Conservation (phyloP, 2,888 invertebrate genomes). For the Nebria brevicollis region DNA sequence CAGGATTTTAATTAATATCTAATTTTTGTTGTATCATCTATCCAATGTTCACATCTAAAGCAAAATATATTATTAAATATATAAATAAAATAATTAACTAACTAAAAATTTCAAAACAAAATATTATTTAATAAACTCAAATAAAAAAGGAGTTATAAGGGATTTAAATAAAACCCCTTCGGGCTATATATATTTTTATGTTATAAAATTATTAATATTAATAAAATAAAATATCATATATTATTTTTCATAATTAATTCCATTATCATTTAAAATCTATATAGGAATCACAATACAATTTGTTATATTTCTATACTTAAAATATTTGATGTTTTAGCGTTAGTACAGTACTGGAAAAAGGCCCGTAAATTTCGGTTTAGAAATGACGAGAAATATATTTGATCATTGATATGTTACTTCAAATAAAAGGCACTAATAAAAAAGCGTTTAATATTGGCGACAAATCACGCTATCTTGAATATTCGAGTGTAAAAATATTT, state of each 20-base stretch:
- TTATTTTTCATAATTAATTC: slow-evolving; percentile 11
- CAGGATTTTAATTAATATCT: too few relatives aligned
- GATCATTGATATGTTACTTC: too few relatives aligned
- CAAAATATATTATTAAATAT: too few relatives aligned
- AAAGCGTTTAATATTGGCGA: neutral
- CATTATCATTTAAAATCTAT: slow-evolving; percentile 16
- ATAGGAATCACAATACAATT: slow-evolving; percentile 39
- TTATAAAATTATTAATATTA: slow-evolving; percentile 16
- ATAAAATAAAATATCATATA: slow-evolving; percentile 21
- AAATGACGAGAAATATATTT: too few relatives aligned
- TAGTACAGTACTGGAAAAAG: slow-evolving; percentile 11
- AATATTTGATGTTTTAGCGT: slow-evolving; percentile 31
- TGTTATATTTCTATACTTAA: neutral
- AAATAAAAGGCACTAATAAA: neutral
- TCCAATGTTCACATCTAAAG: too few relatives aligned
- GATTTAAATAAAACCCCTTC: neutral
- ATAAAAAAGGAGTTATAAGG: neutral
- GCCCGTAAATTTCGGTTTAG: neutral
- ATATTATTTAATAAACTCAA: neutral
- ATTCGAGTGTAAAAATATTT: too few relatives aligned
- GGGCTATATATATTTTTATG: neutral
- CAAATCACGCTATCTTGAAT: too few relatives aligned
- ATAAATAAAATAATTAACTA: too few relatives aligned
- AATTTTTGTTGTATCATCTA: too few relatives aligned
- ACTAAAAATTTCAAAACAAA: neutral